Conservation (phyloP, 2,113 vertebrate genomes). For the Amphiprion ocellaris region DNA sequence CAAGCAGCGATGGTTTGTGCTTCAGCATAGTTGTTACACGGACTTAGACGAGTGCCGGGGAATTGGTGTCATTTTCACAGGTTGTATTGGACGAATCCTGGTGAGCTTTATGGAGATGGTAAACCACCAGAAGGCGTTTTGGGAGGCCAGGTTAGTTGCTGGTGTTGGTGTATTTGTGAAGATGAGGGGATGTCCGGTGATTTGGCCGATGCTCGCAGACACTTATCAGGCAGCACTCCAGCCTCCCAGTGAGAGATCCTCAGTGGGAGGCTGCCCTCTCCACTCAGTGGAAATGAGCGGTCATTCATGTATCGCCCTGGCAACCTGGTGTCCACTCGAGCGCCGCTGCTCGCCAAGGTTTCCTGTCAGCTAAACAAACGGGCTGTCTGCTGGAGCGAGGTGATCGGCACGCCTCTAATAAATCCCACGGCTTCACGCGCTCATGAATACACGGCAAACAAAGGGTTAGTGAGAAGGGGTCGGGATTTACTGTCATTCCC, state of each 20-base stretch:
- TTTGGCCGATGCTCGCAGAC: conserved; percentile 55
- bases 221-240: conserved; percentile 17
- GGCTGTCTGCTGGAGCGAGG: conserved; percentile 43
- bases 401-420: conserved; percentile 40
- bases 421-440: conserved; percentile 41
- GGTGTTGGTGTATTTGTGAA: conserved; percentile 20
- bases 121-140: neutral
- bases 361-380: conserved; percentile 63
- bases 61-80: conserved; percentile 11
- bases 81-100: neutral
- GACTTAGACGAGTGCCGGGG: neutral
- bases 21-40: neutral
- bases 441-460: conserved; percentile 33
- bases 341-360: conserved; percentile 13
- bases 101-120: neutral
- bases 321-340: conserved; percentile 53
- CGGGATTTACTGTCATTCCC: conserved; percentile 48
- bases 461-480: conserved; percentile 30
- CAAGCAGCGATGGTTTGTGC: neutral
- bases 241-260: conserved; percentile 23
- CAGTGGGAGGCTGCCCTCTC: conserved; percentile 19
- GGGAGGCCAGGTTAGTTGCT: neutral
- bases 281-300: conserved; percentile 38
- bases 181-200: conserved; percentile 32
- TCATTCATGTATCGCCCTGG: conserved; percentile 60